phyloP scores from a whole-genome alignment of 2,113 vertebrate genomes.

The Sylvilagus bachmani region DNA sequence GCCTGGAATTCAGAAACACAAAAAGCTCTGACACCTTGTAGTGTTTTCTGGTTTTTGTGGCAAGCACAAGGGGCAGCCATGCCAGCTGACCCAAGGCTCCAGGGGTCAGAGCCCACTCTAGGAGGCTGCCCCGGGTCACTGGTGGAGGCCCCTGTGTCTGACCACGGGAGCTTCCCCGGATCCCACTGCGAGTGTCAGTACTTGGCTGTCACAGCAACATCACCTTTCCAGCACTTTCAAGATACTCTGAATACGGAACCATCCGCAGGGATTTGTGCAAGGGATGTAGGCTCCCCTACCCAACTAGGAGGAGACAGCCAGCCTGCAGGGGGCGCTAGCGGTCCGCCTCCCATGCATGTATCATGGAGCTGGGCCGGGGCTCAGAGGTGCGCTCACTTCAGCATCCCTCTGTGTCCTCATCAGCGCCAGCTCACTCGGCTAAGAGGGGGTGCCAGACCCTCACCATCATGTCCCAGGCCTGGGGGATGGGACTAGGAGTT shows the following conservation, averaged over 20 bases:
- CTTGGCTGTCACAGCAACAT: neutral
- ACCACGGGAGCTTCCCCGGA: neutral
- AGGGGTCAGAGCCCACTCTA: too few species aligned
- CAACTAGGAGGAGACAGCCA: neutral
- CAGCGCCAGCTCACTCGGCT: neutral
- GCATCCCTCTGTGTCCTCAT: neutral
- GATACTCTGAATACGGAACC: neutral
- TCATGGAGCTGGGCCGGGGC: too few species aligned
- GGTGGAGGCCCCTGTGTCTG: neutral
- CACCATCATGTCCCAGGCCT: fast-evolving
- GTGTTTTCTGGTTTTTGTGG: neutral
- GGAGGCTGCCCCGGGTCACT: neutral
- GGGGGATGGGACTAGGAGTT: neutral
- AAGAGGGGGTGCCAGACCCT: neutral
- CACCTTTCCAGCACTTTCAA: neutral
- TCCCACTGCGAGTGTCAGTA: neutral
- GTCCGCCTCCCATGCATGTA: too few species aligned
- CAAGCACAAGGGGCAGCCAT: neutral
- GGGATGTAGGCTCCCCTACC: too few species aligned
- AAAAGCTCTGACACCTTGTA: neutral
- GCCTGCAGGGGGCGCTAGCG: neutral
- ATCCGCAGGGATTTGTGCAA: neutral
- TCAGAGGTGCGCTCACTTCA: too few species aligned
- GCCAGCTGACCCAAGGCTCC: neutral
- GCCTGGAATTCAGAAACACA: neutral